Evolutionary conservation across 1,140 invertebrate genomes (phyloP).

Genomic region (Temnothorax longispinosus): DNA sequence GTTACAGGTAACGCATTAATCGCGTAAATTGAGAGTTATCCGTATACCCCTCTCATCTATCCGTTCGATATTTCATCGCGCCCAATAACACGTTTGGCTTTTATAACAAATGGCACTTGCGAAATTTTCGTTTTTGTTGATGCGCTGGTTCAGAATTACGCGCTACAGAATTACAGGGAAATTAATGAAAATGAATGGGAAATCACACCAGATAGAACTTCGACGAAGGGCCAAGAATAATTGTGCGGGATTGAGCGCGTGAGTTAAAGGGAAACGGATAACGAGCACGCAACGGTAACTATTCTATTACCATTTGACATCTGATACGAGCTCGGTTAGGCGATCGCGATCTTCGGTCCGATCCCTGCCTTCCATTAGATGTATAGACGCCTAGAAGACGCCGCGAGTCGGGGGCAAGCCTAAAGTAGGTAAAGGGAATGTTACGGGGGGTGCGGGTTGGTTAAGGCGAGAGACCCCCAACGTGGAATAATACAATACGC

Average conservation of each 20-base stretch:
- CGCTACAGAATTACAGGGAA: background rate
- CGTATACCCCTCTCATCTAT: background rate
- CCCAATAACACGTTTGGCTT: conserved; percentile 16
- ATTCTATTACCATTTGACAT: conserved; percentile 85
- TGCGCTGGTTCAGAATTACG: background rate
- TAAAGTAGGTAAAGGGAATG: background rate
- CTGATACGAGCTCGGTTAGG: conserved; percentile 84
- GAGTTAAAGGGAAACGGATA: conserved; percentile 75
- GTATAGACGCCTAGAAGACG: conserved; percentile 11
- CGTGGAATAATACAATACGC: conserved; percentile 82
- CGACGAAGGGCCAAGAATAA: background rate
- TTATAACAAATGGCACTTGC: conserved; percentile 1
- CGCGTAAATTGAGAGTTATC: conserved; percentile 42
- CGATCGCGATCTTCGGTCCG: conserved; percentile 80
- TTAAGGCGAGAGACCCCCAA: conserved; percentile 71
- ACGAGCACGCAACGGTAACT: conserved; percentile 80
- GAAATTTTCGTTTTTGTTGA: conserved; percentile 32
- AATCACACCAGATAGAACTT: background rate
- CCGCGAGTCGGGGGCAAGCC: background rate
- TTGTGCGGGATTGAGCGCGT: conserved; percentile 26
- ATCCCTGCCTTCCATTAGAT: conserved; percentile 73
- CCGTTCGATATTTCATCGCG: conserved; percentile 32
- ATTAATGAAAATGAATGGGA: background rate
- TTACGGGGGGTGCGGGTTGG: background rate
- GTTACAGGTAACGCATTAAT: conserved; percentile 34